A percentile compares a stretch with the other conserved stretches of the same genome.
Conservation (phyloP, 2,797 vertebrate genomes). For the Tarsius wallacei region DNA sequence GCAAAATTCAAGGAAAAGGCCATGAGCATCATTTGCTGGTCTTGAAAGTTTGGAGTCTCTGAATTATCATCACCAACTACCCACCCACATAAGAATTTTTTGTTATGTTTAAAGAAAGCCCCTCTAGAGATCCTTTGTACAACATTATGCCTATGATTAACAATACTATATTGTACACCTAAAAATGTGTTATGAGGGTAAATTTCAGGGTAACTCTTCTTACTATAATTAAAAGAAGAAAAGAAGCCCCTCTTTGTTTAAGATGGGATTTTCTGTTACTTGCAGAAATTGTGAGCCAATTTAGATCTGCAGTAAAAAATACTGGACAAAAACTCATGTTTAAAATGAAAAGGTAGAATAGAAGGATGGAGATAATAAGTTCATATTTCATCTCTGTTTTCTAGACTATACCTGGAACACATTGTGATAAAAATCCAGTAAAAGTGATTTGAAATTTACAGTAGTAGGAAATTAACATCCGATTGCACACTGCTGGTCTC, state of each 20-base stretch:
- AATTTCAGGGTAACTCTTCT: not conserved
- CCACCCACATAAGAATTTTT: not conserved
- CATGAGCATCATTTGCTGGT: not conserved
- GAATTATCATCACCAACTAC: not conserved
- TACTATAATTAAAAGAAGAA: not conserved
- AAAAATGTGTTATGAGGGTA: not conserved
- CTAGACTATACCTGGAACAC: not conserved
- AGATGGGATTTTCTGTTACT: not conserved
- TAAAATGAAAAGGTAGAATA: not conserved
- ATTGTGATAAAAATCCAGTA: not conserved
- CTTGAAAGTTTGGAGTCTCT: not conserved
- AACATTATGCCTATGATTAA: not conserved
- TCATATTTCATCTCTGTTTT: not conserved
- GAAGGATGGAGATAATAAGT: not conserved
- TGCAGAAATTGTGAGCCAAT: not conserved
- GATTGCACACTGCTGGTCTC: not conserved
- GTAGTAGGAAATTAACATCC: not conserved
- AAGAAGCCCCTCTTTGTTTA: not conserved
- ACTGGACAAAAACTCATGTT: not conserved
- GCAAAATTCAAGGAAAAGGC: not conserved
- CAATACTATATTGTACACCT: not conserved
- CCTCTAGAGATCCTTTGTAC: not conserved
- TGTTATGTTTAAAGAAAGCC: not conserved
- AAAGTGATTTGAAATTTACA: not conserved
- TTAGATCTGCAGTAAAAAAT: not conserved